Percentiles rank a stretch among this genome's conserved stretches.
Evolutionary conservation across 2,113 vertebrate genomes (phyloP).

Genomic region (Casuarius casuarius): DNA sequence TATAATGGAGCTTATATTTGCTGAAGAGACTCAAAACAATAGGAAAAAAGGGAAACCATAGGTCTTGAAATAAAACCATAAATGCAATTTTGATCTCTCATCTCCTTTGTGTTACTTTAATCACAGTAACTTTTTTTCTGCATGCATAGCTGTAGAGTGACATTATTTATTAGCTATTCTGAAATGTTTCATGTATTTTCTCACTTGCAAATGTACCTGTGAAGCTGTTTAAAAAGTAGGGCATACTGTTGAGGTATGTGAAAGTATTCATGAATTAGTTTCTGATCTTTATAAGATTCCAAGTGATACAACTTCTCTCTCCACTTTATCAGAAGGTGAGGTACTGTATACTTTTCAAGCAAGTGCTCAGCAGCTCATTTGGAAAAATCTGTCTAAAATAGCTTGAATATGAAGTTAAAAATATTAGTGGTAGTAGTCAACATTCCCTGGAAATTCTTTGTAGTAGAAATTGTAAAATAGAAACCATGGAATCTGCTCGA

Average conservation of each 20-base stretch:
- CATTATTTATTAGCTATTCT: neutral
- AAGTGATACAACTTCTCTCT: neutral
- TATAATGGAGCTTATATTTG: neutral
- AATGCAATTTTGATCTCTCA: neutral
- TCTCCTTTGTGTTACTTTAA: neutral
- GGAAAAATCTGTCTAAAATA: neutral
- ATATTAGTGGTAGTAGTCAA: neutral
- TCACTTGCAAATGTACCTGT: constrained; percentile 25
- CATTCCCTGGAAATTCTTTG: neutral
- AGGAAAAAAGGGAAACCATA: neutral
- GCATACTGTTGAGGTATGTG: neutral
- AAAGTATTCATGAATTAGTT: neutral
- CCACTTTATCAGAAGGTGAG: neutral
- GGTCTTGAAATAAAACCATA: neutral
- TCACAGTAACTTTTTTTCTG: neutral
- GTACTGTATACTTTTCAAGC: neutral
- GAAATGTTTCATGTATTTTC: neutral
- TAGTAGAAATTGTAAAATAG: neutral
- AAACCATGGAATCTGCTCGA: neutral
- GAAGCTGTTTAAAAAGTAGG: constrained; percentile 15
- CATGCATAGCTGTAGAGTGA: neutral
- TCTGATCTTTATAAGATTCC: neutral
- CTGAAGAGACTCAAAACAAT: neutral
- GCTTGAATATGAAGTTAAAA: neutral
- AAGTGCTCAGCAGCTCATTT: neutral